Evolutionary conservation across 2,113 vertebrate species (phyloP).

Genomic region (Tylochromis polylepis): DNA sequence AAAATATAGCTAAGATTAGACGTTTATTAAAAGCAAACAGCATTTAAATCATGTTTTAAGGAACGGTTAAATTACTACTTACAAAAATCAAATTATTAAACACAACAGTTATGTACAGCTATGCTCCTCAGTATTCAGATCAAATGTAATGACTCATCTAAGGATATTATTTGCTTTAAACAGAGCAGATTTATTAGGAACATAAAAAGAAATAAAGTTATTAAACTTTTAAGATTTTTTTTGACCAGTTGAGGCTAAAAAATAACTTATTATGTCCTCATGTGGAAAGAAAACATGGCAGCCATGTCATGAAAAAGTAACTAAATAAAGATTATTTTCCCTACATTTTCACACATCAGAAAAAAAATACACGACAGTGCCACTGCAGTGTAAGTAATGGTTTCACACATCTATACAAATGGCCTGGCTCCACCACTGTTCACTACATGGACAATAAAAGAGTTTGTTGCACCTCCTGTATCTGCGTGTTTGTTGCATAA

Average conservation of each 20-base stretch:
- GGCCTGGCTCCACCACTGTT: not conserved
- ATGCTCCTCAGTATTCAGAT: not conserved
- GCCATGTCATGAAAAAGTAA: not conserved
- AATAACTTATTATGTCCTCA: not conserved
- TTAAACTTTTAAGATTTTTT: not conserved
- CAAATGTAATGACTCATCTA: not conserved
- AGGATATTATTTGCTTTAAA: not conserved
- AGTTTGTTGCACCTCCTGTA: not conserved
- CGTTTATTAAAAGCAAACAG: not conserved
- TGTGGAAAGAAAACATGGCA: not conserved
- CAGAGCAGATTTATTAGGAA: not conserved
- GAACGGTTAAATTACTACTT: not conserved
- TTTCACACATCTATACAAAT: not conserved
- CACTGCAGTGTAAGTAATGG: not conserved
- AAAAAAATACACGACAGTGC: not conserved
- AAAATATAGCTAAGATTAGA: not conserved
- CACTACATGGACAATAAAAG: constrained; percentile 6
- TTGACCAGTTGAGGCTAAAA: no score
- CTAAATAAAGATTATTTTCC: not conserved
- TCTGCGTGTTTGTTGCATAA: not conserved
- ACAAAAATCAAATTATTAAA: not conserved
- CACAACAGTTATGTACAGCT: not conserved
- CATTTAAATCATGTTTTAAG: not conserved
- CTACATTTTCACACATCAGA: not conserved
- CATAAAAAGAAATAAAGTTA: not conserved